Evolutionary conservation across 2,797 vertebrate species (phyloP), one percentile per base, ranked within the genome.

Genomic region (Taeniopygia guttata): DNA sequence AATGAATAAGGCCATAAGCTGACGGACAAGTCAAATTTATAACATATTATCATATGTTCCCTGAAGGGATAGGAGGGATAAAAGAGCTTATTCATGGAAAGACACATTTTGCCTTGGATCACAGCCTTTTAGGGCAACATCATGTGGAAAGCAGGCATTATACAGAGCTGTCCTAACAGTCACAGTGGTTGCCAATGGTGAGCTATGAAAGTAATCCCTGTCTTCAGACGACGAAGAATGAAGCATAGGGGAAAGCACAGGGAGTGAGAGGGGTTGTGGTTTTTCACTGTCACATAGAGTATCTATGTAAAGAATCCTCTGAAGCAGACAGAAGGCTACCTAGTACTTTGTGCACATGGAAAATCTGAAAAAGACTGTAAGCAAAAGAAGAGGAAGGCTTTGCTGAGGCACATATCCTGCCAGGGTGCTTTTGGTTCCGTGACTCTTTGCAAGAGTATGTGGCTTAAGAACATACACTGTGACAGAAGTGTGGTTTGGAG

Each of bases 11-110:
- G 70, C 52, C 76, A 74, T 75, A 76, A 86, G 54, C 68, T 87
- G 58, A 82, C 49, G 96, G 91, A 93, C 36, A 52, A 94, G 60
- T 94, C 85, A 90, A 93, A 94, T 92, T 81, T 78, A 72, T 87
- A 83, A 81, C 16, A 60, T 11, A 26, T 68, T 87, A 66, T 86
- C 78, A 91, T 74, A 81, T 82, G 36, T 78, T 94, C 58, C 52
- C 49, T 67, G 76, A 85, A 89, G 45, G 42, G 13, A 87, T 63
- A 59, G 73, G 84, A 90, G 27, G 20, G 20, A 89, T 82, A 89
- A 91, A 90, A 59, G 20, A 87, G 54, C 72, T 93, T 89, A 70
- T 87, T 87, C 9, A 5, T 16, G 5, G 51, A 76, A 93, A 87
- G 23, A 45, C 52, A 84, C 10, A 58, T 73, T 90, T 89, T 70